phyloP scores from a whole-genome alignment of 2,113 vertebrate species.

The Daubentonia madagascariensis region DNA sequence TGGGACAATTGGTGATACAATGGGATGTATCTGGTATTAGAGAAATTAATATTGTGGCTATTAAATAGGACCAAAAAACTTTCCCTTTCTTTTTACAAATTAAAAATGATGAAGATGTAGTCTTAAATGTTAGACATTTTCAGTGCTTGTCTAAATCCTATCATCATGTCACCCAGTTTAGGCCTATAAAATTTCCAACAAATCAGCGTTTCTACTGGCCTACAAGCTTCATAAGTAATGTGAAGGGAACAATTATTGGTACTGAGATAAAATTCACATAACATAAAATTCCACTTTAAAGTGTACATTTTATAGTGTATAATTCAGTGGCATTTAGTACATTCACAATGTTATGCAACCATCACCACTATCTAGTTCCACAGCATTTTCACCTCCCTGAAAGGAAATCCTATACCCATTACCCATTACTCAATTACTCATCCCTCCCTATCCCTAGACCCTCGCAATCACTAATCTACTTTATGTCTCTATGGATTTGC shows the following conservation, averaged over 20 bases:
- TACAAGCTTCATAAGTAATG: not conserved
- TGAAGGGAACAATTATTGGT: not conserved
- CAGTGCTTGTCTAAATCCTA: not conserved
- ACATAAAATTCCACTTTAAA: not conserved
- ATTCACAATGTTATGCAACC: not conserved
- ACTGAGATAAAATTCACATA: constrained; percentile 8
- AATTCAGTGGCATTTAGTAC: not conserved
- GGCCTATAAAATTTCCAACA: not conserved
- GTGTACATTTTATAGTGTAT: not conserved
- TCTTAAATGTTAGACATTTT: constrained; percentile 13
- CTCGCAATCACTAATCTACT: not conserved
- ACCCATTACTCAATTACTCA: not conserved
- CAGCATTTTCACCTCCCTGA: not conserved
- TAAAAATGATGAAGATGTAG: not conserved
- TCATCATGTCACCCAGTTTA: not conserved
- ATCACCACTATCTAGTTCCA: not conserved
- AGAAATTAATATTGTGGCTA: constrained; percentile 1
- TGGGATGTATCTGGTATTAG: not conserved
- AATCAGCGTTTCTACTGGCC: not conserved
- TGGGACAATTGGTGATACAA: not conserved
- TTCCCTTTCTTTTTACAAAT: not conserved
- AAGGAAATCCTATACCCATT: not conserved
- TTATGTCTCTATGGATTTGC: not conserved
- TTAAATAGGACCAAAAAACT: not conserved
- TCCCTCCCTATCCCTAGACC: not conserved